Conservation (phyloP, 2,113 vertebrate species). For the Pimephales promelas region DNA sequence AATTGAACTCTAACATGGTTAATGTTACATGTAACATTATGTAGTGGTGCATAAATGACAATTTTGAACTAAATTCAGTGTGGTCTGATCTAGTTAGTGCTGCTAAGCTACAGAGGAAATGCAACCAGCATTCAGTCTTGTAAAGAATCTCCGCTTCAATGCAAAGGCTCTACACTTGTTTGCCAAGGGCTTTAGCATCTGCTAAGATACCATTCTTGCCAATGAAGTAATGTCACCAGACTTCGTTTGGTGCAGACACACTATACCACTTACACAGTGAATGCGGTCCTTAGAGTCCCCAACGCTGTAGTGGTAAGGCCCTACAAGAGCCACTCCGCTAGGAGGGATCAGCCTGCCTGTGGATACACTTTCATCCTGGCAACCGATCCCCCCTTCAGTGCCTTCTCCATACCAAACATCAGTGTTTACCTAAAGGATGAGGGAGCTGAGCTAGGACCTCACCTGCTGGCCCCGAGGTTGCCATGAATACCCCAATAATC, state of each 20-base stretch:
- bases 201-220: constrained; percentile 87
- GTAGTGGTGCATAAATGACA: neutral
- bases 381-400: constrained; percentile 69
- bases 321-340: constrained; percentile 57
- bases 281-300: constrained; percentile 78
- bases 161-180: constrained; percentile 65
- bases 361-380: constrained; percentile 86
- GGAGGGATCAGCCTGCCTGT: constrained; percentile 72
- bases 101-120: constrained; percentile 34
- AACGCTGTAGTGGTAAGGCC: constrained; percentile 73
- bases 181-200: constrained; percentile 75
- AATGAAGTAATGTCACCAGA: constrained; percentile 94
- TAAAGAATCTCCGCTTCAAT: constrained; percentile 51
- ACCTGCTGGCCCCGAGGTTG: constrained; percentile 88
- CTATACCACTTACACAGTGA: constrained; percentile 84
- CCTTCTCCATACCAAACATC: constrained; percentile 58
- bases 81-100: neutral
- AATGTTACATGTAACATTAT: neutral
- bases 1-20: neutral
- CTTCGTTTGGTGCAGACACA: constrained; percentile 80
- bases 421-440: constrained; percentile 95
- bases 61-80: neutral
- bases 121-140: constrained; percentile 31
- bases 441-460: constrained; percentile 79
- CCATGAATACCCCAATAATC: constrained; percentile 95